These are phyloP conservation scores for Protomyctophum bolini DNA, from an alignment of 2,113 vertebrate species.

Conservation along the genomic window DNA sequence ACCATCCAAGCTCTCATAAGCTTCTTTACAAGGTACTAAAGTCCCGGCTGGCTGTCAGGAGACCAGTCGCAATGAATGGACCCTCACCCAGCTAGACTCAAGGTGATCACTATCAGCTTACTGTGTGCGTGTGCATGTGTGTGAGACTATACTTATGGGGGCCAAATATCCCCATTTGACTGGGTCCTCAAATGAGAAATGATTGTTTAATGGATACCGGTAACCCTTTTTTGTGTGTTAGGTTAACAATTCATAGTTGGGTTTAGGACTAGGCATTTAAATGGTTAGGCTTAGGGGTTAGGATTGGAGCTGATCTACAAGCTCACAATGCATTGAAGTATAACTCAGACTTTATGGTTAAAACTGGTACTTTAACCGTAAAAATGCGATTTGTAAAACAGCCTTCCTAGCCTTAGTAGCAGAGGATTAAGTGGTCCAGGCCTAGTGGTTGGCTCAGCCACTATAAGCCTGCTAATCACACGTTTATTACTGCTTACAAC, in stretches of 20 bases:
- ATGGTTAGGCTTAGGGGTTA: too few species aligned
- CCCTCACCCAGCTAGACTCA: background rate
- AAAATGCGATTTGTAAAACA: too few species aligned
- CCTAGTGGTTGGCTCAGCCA: conserved; percentile 6
- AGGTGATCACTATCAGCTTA: background rate
- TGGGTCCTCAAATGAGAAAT: too few species aligned
- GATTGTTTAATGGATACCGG: too few species aligned
- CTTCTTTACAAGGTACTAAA: background rate
- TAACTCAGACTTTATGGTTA: too few species aligned
- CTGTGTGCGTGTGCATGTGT: background rate
- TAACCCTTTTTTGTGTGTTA: too few species aligned
- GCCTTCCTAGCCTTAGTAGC: background rate
- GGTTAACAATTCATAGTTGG: too few species aligned
- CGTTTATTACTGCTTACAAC: conserved; percentile 21
- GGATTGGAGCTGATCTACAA: too few species aligned
- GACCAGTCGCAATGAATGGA: background rate
- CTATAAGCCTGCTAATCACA: conserved; percentile 45
- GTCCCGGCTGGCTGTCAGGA: background rate
- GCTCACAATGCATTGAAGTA: too few species aligned
- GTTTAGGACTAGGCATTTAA: too few species aligned
- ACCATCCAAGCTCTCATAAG: background rate
- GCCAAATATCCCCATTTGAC: too few species aligned
- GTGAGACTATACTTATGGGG: background rate
- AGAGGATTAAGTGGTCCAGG: conserved; percentile 29
- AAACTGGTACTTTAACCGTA: too few species aligned